phyloP scores from a whole-genome alignment of 2,797 vertebrate genomes.

The Melanotaenia trifasciata region DNA sequence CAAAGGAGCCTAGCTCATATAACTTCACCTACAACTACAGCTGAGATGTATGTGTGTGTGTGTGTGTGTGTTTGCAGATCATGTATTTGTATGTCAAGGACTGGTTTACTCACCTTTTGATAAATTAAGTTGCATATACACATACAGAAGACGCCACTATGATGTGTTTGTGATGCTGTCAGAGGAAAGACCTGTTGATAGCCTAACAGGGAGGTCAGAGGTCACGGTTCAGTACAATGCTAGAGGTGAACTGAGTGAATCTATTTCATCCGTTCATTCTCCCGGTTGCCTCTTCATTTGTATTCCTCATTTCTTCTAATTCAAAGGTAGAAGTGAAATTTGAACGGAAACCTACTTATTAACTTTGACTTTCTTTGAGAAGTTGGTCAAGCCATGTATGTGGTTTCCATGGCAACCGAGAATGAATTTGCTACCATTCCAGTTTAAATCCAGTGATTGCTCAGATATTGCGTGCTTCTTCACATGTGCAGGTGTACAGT shows the following conservation, averaged over 20 bases:
- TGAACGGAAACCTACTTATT: conserved; percentile 13
- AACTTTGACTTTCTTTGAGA: conserved; percentile 23
- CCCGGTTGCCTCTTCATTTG: conserved; percentile 21
- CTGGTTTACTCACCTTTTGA: conserved; percentile 31
- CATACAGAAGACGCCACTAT: conserved; percentile 18
- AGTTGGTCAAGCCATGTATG: neutral
- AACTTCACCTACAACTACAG: conserved; percentile 99
- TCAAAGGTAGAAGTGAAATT: conserved; percentile 28
- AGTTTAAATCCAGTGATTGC: conserved; percentile 4
- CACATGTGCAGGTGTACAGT: conserved; percentile 7
- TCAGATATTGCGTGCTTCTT: neutral
- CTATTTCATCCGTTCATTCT: conserved; percentile 25
- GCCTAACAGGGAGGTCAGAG: conserved; percentile 24
- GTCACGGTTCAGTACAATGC: conserved; percentile 21
- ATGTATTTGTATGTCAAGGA: conserved; percentile 53
- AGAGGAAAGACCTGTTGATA: conserved; percentile 25
- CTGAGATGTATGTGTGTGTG: conserved; percentile 78
- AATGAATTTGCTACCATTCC: conserved; percentile 7
- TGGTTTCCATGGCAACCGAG: conserved; percentile 39
- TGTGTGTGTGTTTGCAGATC: conserved; percentile 34
- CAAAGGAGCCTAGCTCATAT: conserved; percentile 98
- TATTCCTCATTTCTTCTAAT: neutral
- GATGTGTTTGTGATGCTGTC: conserved; percentile 31
- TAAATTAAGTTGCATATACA: conserved; percentile 34
- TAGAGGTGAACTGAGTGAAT: conserved; percentile 27